phyloP scores from a whole-genome alignment of 2,113 vertebrate species.

The Phaethon lepturus region DNA sequence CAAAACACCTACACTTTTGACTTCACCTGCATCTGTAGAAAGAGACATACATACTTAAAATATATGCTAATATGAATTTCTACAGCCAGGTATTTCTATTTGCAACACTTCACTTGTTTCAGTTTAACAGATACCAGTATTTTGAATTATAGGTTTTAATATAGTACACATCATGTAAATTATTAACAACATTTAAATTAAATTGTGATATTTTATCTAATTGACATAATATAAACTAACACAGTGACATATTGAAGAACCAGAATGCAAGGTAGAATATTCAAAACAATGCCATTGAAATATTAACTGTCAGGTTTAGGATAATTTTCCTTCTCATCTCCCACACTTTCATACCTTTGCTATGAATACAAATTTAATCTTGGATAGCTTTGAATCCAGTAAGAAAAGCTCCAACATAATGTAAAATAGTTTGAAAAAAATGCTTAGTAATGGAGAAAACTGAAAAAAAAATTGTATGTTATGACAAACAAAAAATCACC shows the following conservation, averaged over 20 bases:
- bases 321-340: not conserved
- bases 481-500: not conserved
- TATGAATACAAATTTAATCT: not conserved
- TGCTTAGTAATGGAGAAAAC: not conserved
- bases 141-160: not conserved
- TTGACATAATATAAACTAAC: not conserved
- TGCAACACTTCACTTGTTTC: not conserved
- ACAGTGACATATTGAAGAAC: not conserved
- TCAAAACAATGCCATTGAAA: not conserved
- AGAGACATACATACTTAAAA: not conserved
- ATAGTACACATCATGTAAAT: not conserved
- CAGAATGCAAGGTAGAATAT: not conserved
- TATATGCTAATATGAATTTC: not conserved
- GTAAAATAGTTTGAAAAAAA: not conserved
- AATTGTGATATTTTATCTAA: not conserved
- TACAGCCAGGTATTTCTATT: not conserved
- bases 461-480: rapidly evolving
- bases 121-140: not conserved
- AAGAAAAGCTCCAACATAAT: not conserved
- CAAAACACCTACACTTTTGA: not conserved
- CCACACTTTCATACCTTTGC: not conserved
- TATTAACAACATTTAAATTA: not conserved
- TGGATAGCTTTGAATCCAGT: not conserved
- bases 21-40: not conserved
- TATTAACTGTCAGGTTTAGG: not conserved